A percentile compares a stretch with the other conserved stretches of the same genome.
Evolutionary conservation across 2,797 vertebrate species (phyloP).

Genomic region (Tenualosa thibaudeaui): DNA sequence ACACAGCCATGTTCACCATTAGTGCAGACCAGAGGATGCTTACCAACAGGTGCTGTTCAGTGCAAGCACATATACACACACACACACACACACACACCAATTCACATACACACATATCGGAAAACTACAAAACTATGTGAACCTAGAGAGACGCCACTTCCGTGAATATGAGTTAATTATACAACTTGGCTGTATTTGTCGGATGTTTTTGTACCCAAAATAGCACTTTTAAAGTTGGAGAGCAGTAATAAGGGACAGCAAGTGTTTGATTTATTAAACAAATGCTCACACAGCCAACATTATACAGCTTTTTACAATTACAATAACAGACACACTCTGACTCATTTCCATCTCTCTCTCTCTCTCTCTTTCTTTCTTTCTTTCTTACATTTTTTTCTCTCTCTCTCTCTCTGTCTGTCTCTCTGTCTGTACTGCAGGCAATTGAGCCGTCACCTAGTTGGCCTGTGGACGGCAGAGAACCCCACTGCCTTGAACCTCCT

Average conservation of each 20-base stretch:
- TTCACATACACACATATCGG: background rate
- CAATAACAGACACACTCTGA: no score
- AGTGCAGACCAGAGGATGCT: slow-evolving; percentile 98
- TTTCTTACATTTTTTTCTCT: no score
- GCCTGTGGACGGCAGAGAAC: slow-evolving; percentile 97
- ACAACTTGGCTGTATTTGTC: no score
- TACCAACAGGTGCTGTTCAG: slow-evolving; percentile 86
- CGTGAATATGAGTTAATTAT: background rate
- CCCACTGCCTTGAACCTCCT: slow-evolving; percentile 91
- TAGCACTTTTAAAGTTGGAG: background rate
- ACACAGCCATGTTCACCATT: slow-evolving; percentile 96
- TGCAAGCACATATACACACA: slow-evolving; percentile 35
- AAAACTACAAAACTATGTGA: background rate
- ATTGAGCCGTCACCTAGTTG: slow-evolving; percentile 96
- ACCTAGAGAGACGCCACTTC: background rate
- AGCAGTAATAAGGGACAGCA: background rate
- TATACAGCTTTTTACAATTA: no score
- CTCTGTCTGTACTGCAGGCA: slow-evolving; percentile 74
- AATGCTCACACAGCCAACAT: no score
- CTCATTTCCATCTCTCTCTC: no score
- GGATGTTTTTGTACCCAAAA: background rate
- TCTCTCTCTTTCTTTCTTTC: no score
- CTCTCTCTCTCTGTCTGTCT: no score
- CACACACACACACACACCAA: background rate
- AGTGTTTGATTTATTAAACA: no score